Evolutionary conservation across 1,140 invertebrate species (phyloP).

Genomic region (Camponotus floridanus): DNA sequence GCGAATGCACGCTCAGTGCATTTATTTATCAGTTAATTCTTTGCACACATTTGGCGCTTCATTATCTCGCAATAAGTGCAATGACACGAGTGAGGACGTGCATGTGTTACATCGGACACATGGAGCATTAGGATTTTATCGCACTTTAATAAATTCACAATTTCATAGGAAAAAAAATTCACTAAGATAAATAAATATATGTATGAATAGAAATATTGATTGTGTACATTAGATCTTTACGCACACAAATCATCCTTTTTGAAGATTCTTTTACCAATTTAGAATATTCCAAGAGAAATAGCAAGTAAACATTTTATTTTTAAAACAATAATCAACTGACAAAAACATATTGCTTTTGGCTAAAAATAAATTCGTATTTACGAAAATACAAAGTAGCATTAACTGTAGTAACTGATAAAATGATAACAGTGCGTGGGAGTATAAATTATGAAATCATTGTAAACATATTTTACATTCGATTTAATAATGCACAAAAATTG

Average conservation of each 20-base stretch:
- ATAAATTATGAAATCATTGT: slow-evolving; percentile 6
- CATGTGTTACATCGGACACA: background rate
- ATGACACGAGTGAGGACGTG: background rate
- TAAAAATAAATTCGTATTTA: background rate
- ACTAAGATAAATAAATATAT: background rate
- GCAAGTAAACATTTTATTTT: background rate
- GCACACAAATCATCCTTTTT: no score
- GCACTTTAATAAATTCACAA: background rate
- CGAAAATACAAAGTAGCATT: background rate
- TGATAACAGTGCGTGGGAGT: background rate
- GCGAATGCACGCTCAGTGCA: background rate
- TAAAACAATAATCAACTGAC: background rate
- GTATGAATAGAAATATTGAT: background rate
- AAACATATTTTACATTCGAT: background rate
- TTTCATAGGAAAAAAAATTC: slow-evolving; percentile 12
- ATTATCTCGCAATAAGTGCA: slow-evolving; percentile 20
- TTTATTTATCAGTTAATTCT: slow-evolving; percentile 16
- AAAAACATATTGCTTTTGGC: background rate
- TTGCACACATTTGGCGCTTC: background rate
- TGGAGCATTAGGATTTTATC: background rate
- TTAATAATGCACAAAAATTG: background rate
- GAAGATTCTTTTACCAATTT: background rate
- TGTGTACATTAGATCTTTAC: background rate
- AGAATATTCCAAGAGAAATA: background rate
- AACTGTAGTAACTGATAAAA: slow-evolving; percentile 26